Conservation (phyloP, 2,113 vertebrate species). For the Sinocyclocheilus anshuiensis region DNA sequence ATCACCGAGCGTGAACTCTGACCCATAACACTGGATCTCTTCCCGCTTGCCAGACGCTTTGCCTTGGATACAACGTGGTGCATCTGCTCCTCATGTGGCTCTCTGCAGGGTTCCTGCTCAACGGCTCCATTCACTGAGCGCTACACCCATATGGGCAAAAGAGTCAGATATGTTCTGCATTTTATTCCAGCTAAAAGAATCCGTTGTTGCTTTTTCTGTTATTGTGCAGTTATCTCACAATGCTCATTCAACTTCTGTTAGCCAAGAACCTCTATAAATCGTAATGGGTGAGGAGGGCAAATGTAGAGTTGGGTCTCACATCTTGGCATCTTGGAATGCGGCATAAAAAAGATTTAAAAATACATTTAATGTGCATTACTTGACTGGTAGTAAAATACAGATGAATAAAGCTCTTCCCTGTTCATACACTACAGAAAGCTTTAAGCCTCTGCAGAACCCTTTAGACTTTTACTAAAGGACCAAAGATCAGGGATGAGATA, state of each 20-base stretch:
- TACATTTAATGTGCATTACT: not conserved
- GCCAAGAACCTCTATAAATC: slow-evolving; percentile 12
- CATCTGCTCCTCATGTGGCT: slow-evolving; percentile 44
- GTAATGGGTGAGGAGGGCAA: not conserved
- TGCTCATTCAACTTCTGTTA: not conserved
- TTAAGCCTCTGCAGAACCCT: not conserved
- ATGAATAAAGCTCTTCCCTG: not conserved
- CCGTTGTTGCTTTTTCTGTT: slow-evolving; percentile 19
- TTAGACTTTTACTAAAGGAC: not conserved
- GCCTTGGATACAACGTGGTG: slow-evolving; percentile 40
- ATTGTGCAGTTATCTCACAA: not conserved
- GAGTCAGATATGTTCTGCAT: slow-evolving; percentile 49
- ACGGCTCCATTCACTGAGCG: slow-evolving; percentile 17
- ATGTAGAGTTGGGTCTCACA: not conserved
- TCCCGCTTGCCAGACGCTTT: slow-evolving; percentile 37
- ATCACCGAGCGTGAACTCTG: slow-evolving; percentile 70
- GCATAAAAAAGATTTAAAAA: not conserved
- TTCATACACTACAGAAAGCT: not conserved
- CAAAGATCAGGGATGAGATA: not conserved
- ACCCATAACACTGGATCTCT: slow-evolving; percentile 70
- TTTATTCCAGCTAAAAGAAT: slow-evolving; percentile 31
- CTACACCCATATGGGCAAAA: slow-evolving; percentile 46
- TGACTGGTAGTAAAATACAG: not conserved
- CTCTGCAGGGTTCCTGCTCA: slow-evolving; percentile 42
- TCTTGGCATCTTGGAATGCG: not conserved